Percentiles rank a stretch among this genome's conserved stretches.
Evolutionary conservation across 2,113 vertebrate species (phyloP).

Genomic region (Helogale parvula): DNA sequence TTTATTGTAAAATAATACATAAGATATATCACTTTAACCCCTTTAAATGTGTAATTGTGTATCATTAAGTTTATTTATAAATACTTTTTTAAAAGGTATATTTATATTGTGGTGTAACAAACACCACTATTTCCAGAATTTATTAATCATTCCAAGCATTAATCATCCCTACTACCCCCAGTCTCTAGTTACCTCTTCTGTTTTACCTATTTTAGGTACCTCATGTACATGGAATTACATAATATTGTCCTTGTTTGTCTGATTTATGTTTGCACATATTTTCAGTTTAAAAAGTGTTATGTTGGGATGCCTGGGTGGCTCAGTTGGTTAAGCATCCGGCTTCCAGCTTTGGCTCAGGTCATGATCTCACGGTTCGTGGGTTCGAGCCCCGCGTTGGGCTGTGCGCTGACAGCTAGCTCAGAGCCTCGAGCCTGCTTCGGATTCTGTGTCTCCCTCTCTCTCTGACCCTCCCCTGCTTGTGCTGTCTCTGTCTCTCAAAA

Average conservation of each 20-base stretch:
- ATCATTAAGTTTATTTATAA: neutral
- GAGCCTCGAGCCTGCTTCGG: too few relatives aligned
- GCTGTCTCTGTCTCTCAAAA: too few relatives aligned
- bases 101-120: neutral
- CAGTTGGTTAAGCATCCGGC: too few relatives aligned
- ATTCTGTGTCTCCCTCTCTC: too few relatives aligned
- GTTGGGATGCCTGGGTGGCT: neutral
- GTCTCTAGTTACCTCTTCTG: neutral
- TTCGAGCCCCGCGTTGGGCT: too few relatives aligned
- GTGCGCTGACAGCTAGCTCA: too few relatives aligned
- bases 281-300: neutral
- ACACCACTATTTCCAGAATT: neutral
- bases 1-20: neutral
- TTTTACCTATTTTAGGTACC: neutral
- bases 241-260: neutral
- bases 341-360: too few relatives aligned
- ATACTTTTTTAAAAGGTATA: too few relatives aligned
- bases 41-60: neutral
- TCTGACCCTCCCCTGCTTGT: too few relatives aligned
- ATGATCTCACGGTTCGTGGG: too few relatives aligned
- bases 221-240: neutral
- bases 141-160: neutral
- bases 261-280: neutral
- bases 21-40: neutral
- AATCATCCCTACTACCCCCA: too few relatives aligned